phyloP scores from a whole-genome alignment of 2,888 invertebrate genomes.

The Cheilosia grossa region DNA sequence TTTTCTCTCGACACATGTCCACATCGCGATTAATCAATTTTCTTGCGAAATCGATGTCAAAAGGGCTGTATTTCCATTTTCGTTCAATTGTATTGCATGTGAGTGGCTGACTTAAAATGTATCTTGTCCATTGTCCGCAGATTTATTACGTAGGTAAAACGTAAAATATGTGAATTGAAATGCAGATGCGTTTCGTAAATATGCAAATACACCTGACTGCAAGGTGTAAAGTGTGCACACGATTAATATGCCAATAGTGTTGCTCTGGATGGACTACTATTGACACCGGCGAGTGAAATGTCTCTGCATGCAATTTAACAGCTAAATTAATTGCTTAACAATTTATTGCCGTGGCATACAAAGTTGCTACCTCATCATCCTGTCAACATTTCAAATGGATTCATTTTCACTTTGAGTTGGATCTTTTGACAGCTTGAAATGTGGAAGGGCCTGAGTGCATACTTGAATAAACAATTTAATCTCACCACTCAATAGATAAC shows the following conservation, averaged over 20 bases:
- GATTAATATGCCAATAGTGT: slow-evolving; percentile 20
- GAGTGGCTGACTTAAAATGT: not conserved
- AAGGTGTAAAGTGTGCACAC: not conserved
- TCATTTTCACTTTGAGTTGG: slow-evolving; percentile 9
- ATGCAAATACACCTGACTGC: slow-evolving; percentile 19
- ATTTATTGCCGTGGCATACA: not conserved
- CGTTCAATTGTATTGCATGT: not conserved
- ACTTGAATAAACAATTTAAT: no score
- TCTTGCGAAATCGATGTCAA: not conserved
- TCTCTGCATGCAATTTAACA: not conserved
- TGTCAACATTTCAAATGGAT: slow-evolving; percentile 4
- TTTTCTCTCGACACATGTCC: not conserved
- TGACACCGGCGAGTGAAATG: not conserved
- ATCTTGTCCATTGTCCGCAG: not conserved
- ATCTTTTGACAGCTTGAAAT: not conserved
- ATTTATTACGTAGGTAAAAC: not conserved
- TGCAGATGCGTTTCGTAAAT: slow-evolving; percentile 14
- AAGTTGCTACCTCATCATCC: not conserved
- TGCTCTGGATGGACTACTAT: not conserved
- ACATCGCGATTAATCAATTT: not conserved
- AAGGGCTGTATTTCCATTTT: no score
- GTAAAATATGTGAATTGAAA: slow-evolving; percentile 1
- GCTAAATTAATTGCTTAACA: not conserved
- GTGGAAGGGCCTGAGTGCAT: not conserved
- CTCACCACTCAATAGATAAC: no score